Evolutionary conservation across 2,797 vertebrate species (phyloP).

Genomic region (Gila robusta): DNA sequence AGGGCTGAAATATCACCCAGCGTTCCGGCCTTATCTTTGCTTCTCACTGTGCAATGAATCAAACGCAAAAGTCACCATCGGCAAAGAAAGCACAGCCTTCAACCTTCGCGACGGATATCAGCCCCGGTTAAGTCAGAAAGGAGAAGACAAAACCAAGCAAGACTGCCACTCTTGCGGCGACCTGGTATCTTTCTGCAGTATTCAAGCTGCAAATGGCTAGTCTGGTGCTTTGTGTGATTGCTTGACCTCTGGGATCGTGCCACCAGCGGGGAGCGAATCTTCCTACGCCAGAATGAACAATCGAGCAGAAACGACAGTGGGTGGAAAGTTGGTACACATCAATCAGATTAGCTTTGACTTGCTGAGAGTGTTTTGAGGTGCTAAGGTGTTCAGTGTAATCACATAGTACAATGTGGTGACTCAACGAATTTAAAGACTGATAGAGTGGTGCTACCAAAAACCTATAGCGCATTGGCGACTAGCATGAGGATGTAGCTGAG

Average conservation of each 20-base stretch:
- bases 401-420: neutral
- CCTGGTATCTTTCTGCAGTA: constrained; percentile 28
- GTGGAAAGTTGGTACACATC: neutral
- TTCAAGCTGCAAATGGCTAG: constrained; percentile 26
- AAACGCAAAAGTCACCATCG: constrained; percentile 62
- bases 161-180: neutral
- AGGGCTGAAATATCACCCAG: constrained; percentile 72
- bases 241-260: constrained; percentile 44
- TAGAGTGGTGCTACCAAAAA: neutral
- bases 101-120: neutral
- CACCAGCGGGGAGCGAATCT: constrained; percentile 28
- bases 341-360: constrained; percentile 27
- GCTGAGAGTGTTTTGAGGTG: neutral
- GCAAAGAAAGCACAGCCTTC: constrained; percentile 27
- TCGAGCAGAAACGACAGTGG: constrained; percentile 4
- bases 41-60: constrained; percentile 56
- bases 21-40: constrained; percentile 66
- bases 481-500: neutral
- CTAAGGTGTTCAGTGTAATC: neutral
- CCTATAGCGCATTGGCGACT: neutral
- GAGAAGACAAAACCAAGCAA: constrained; percentile 1
- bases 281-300: neutral
- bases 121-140: neutral
- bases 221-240: constrained; percentile 31
- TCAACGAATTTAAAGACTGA: neutral